Conservation (phyloP, 2,888 invertebrate species). For the Meiosimyza platycephala region DNA sequence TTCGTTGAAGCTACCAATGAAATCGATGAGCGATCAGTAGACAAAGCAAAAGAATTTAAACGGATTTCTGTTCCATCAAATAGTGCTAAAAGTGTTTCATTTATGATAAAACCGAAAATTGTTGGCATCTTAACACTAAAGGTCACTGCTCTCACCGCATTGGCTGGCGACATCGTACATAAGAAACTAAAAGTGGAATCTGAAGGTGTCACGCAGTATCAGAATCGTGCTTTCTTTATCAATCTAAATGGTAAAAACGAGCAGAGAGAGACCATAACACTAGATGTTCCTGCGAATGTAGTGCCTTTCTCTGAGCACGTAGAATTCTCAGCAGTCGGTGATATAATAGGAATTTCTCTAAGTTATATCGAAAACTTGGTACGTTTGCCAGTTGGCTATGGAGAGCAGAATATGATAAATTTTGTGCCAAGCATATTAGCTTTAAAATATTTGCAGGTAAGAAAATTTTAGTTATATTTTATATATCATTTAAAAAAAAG, state of each 20-base stretch:
- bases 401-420: conserved; percentile 77
- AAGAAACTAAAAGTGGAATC: conserved; percentile 66
- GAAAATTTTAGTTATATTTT: not conserved
- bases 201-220: conserved; percentile 77
- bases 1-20: conserved; percentile 64
- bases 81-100: too few species aligned
- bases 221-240: conserved; percentile 66
- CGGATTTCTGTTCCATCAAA: too few species aligned
- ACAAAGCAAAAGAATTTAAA: too few species aligned
- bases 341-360: conserved; percentile 67
- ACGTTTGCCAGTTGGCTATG: conserved; percentile 74
- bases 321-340: conserved; percentile 70
- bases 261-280: conserved; percentile 53
- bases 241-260: too few species aligned
- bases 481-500: too few species aligned
- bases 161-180: conserved; percentile 70
- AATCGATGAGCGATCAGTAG: too few species aligned
- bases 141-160: conserved; percentile 67
- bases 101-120: too few species aligned
- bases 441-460: conserved; percentile 71
- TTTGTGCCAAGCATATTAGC: conserved; percentile 76
- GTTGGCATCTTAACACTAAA: too few species aligned
- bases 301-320: conserved; percentile 72
- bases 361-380: conserved; percentile 68
- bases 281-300: conserved; percentile 68